Evolutionary conservation across 2,797 vertebrate genomes (phyloP).

Genomic region (Sebastes miniatus): DNA sequence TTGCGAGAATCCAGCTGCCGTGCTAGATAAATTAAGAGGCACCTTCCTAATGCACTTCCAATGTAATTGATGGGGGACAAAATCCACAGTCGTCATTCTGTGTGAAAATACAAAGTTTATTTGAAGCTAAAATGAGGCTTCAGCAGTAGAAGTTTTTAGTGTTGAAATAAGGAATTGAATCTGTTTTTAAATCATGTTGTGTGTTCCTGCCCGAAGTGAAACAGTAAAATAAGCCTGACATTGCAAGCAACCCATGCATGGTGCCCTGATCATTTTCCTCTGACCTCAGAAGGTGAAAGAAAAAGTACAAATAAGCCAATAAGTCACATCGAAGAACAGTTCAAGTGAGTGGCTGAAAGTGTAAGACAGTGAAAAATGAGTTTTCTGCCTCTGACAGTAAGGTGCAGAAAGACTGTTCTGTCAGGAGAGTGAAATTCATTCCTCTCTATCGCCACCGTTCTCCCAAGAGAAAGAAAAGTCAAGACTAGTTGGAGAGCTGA

Average conservation of each 20-base stretch:
- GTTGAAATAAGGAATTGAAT: neutral
- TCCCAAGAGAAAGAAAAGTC: slow-evolving; percentile 27
- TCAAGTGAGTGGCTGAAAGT: neutral
- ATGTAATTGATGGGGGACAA: neutral
- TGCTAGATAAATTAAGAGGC: too few species aligned
- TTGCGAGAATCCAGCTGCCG: too few species aligned
- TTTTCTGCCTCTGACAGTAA: slow-evolving; percentile 13
- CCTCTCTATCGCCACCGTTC: neutral
- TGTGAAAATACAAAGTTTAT: neutral
- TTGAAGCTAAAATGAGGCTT: neutral
- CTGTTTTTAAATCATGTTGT: neutral
- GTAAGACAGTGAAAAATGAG: neutral
- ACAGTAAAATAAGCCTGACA: neutral
- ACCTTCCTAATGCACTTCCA: too few species aligned
- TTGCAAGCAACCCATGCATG: neutral
- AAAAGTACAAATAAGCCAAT: neutral
- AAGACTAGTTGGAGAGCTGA: slow-evolving; percentile 21
- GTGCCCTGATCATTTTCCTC: neutral
- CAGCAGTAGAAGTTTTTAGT: neutral
- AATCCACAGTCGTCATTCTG: neutral
- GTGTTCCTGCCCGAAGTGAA: neutral
- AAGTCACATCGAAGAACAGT: neutral
- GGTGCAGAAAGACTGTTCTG: slow-evolving; percentile 8
- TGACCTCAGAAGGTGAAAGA: neutral
- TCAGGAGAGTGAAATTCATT: neutral